Conservation (phyloP, 2,113 vertebrate species). For the Montifringilla adamsi region DNA sequence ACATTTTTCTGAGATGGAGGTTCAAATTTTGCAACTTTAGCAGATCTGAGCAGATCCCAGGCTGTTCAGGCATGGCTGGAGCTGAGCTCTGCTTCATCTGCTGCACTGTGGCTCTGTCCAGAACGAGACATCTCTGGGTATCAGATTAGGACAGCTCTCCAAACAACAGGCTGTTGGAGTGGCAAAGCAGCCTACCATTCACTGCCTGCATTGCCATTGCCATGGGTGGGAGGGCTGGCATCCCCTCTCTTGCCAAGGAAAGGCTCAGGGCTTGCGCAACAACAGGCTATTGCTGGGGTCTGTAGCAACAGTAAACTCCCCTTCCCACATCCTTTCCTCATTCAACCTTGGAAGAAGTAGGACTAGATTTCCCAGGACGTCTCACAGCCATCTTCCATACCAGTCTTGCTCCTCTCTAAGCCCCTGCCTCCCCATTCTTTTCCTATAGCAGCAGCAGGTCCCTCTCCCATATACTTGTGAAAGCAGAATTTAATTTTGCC, state of each 20-base stretch:
- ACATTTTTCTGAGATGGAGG: neutral
- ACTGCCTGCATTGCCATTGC: neutral
- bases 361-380: neutral
- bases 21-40: neutral
- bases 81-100: neutral
- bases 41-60: neutral
- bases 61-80: neutral
- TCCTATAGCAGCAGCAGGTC: neutral
- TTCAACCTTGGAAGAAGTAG: neutral
- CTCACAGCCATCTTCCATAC: neutral
- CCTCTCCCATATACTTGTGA: too few relatives aligned
- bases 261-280: neutral
- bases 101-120: neutral
- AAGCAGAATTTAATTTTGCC: neutral
- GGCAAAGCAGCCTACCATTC: neutral
- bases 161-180: neutral
- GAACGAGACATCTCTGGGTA: neutral
- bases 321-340: neutral
- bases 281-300: neutral
- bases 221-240: rapidly evolving
- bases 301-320: neutral
- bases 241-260: too few relatives aligned
- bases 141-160: neutral
- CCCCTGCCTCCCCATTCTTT: neutral
- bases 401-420: neutral